A percentile compares a stretch with the other conserved stretches of the same genome.
Evolutionary conservation across 2,113 vertebrate genomes (phyloP).

Genomic region (Gasterosteus nipponicus): DNA sequence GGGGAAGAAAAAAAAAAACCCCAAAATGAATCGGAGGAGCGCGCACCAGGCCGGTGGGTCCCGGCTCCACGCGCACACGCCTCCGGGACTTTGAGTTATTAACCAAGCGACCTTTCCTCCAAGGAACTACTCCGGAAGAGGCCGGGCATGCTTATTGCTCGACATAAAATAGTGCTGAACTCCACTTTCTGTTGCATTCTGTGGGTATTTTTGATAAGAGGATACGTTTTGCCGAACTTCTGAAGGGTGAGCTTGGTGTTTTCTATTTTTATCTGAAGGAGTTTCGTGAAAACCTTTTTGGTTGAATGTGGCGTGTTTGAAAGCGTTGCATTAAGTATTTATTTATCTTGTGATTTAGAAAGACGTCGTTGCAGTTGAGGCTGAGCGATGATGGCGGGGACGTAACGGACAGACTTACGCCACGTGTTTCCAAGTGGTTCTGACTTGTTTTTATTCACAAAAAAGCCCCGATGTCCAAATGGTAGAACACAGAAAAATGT

Average conservation of each 20-base stretch:
- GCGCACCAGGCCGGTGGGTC: no score
- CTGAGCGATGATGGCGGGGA: conserved; percentile 21
- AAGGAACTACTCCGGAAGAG: conserved; percentile 36
- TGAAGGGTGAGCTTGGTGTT: conserved; percentile 17
- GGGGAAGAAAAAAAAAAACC: conserved; percentile 51
- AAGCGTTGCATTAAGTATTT: conserved; percentile 50
- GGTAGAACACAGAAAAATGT: conserved; percentile 13
- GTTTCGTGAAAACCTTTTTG: conserved; percentile 14
- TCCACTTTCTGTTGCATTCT: conserved; percentile 12
- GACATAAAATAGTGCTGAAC: conserved; percentile 13
- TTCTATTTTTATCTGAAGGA: conserved; percentile 37
- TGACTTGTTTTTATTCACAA: conserved; percentile 1
- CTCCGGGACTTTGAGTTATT: conserved; percentile 63
- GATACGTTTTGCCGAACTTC: neutral
- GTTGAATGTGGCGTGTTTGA: conserved; percentile 40
- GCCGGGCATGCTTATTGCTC: conserved; percentile 8
- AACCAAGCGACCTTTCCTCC: conserved; percentile 52
- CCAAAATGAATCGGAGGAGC: no score
- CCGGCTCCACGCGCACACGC: conserved; percentile 5
- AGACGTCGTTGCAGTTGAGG: conserved; percentile 24
- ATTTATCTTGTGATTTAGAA: conserved; percentile 36
- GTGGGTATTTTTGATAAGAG: conserved; percentile 14
- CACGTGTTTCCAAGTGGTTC: conserved; percentile 23
- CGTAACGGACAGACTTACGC: conserved; percentile 15
- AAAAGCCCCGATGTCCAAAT: neutral